Conservation (phyloP, 2,113 vertebrate species). For the Girardinichthys multiradiatus region DNA sequence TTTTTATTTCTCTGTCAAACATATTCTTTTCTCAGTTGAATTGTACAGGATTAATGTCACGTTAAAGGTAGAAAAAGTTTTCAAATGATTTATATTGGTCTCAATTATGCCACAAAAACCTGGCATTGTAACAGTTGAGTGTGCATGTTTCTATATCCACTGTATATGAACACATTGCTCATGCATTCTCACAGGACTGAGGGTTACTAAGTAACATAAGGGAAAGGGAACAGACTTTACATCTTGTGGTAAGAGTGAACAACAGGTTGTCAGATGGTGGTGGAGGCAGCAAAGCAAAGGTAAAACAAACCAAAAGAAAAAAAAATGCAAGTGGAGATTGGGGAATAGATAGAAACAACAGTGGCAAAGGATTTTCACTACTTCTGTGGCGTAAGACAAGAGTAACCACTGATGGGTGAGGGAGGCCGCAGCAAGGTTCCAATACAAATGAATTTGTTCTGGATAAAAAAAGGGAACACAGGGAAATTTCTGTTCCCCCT, state of each 20-base stretch:
- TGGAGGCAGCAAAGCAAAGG: conserved; percentile 75
- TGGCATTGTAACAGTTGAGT: background rate
- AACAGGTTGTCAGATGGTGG: conserved; percentile 68
- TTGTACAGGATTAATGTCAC: background rate
- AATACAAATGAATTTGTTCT: conserved; percentile 56
- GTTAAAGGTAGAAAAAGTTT: background rate
- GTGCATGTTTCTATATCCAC: background rate
- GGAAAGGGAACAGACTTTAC: conserved; percentile 60
- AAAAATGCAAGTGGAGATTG: conserved; percentile 72
- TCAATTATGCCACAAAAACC: background rate
- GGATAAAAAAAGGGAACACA: conserved; percentile 37
- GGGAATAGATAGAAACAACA: conserved; percentile 60
- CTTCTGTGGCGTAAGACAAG: conserved; percentile 68
- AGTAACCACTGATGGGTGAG: conserved; percentile 77
- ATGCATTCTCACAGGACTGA: conserved; percentile 77
- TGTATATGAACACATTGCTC: conserved; percentile 66
- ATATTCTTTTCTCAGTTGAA: background rate
- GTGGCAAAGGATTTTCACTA: conserved; percentile 67
- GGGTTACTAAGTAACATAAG: conserved; percentile 54
- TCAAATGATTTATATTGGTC: background rate
- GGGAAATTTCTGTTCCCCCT: conserved; percentile 38
- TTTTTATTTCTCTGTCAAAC: background rate
- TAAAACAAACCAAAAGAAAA: conserved; percentile 40
- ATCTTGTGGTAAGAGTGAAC: conserved; percentile 68
- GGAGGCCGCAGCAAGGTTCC: conserved; percentile 68